phyloP scores from a whole-genome alignment of 1,140 invertebrate species.

The Phthorimaea operculella region DNA sequence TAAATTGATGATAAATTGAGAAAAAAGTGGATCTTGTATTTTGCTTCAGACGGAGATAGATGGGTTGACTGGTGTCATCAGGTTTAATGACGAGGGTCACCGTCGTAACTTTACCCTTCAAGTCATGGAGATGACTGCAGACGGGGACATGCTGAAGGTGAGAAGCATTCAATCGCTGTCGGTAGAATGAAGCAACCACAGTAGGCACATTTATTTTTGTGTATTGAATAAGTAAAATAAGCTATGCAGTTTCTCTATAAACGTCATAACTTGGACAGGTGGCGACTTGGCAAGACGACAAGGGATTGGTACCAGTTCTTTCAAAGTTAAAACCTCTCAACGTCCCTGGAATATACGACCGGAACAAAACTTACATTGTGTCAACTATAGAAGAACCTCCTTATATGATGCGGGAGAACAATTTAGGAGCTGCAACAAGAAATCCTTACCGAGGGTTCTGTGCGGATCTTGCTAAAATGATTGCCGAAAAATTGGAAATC shows the following conservation, averaged over 20 bases:
- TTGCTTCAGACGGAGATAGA: constrained; percentile 85
- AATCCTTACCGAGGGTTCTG: constrained; percentile 93
- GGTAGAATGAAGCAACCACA: too few relatives aligned
- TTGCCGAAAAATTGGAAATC: constrained; percentile 84
- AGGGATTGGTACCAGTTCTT: constrained; percentile 79
- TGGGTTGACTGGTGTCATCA: constrained; percentile 90
- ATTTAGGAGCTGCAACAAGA: constrained; percentile 77
- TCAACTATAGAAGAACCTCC: constrained; percentile 88
- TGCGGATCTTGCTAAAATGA: constrained; percentile 88
- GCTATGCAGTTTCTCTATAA: neutral
- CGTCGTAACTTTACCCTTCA: constrained; percentile 92
- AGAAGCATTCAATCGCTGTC: constrained; percentile 10
- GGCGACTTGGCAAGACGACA: constrained; percentile 88
- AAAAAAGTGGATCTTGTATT: constrained; percentile 31
- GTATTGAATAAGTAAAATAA: too few relatives aligned
- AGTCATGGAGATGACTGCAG: constrained; percentile 92
- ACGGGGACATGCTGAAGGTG: constrained; percentile 87
- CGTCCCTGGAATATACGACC: constrained; percentile 79
- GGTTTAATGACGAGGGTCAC: constrained; percentile 87
- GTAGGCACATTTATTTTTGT: too few relatives aligned
- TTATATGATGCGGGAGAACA: constrained; percentile 85
- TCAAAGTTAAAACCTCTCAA: constrained; percentile 77
- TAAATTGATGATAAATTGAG: constrained; percentile 8
- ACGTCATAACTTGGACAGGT: constrained; percentile 70
- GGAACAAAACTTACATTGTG: constrained; percentile 92